These are phyloP conservation scores for Dilophus febrilis DNA, from an alignment of 2,888 invertebrate species.

Conservation along the genomic window DNA sequence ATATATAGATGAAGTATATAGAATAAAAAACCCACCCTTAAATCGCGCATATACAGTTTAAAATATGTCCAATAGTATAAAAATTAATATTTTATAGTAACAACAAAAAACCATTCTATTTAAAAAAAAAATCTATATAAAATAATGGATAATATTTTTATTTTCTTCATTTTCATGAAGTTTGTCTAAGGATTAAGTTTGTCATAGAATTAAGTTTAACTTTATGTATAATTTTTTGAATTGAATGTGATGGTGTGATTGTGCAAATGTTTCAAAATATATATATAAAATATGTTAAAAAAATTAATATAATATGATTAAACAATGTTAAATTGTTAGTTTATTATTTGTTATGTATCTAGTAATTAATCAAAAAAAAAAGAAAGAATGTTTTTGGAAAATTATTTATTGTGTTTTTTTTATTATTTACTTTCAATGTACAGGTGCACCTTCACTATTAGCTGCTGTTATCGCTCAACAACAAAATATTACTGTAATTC, in stretches of 20 bases:
- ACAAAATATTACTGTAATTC: too few species aligned
- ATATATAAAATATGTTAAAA: background rate
- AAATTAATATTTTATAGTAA: too few species aligned
- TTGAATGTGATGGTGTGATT: background rate
- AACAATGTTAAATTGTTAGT: background rate
- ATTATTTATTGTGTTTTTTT: background rate
- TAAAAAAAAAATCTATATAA: background rate
- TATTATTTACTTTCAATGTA: too few species aligned
- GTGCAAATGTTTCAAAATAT: background rate
- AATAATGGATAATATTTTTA: too few species aligned
- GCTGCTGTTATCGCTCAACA: conserved; percentile 10
- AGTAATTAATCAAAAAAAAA: too few species aligned
- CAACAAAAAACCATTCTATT: too few species aligned
- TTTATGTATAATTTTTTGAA: background rate
- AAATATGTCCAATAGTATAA: too few species aligned
- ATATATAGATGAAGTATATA: too few species aligned
- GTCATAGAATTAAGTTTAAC: background rate
- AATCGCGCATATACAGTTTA: too few species aligned
- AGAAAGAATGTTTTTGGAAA: background rate
- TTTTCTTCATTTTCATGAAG: too few species aligned
- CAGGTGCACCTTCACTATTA: conserved; percentile 16
- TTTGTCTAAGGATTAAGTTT: too few species aligned
- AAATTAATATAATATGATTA: background rate
- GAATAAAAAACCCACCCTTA: too few species aligned
- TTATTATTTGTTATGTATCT: background rate